These are phyloP conservation scores for Pachymerium ferrugineum DNA, from an alignment of 2,888 invertebrate species.

Conservation along the genomic window DNA sequence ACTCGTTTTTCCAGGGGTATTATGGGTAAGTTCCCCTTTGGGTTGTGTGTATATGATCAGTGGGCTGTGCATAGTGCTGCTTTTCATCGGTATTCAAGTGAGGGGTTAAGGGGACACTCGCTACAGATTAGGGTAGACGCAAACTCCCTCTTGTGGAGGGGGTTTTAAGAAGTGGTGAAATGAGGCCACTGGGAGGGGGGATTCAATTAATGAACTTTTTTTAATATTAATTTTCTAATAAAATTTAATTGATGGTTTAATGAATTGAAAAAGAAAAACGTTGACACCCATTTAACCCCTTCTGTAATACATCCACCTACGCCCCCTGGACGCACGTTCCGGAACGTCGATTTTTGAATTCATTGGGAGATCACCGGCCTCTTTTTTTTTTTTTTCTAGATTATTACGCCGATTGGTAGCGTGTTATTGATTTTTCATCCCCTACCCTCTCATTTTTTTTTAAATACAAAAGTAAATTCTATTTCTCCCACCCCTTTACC, in stretches of 20 bases:
- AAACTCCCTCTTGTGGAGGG: background rate
- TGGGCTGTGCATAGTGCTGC: constrained; percentile 3
- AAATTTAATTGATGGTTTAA: background rate
- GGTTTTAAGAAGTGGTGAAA: too few species aligned
- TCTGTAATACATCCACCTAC: background rate
- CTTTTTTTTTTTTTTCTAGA: too few species aligned
- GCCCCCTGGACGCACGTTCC: background rate
- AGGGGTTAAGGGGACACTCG: constrained; percentile 8
- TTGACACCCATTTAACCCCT: background rate
- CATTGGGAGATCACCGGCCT: constrained; percentile 8
- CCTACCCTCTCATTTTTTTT: background rate
- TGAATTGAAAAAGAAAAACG: background rate
- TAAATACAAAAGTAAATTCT: too few species aligned
- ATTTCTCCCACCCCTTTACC: background rate
- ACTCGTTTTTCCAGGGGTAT: background rate
- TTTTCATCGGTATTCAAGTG: constrained; percentile 21
- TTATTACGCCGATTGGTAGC: constrained; percentile 11
- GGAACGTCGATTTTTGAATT: constrained; percentile 7
- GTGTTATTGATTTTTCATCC: too few species aligned
- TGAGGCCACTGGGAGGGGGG: background rate
- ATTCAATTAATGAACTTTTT: background rate
- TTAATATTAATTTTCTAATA: background rate
- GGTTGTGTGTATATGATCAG: constrained; percentile 2
- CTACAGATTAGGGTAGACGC: constrained; percentile 11
- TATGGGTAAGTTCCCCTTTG: background rate